Percentiles rank a stretch among this genome's conserved stretches.
These are phyloP conservation scores for Agrochola macilenta DNA, from an alignment of 2,888 invertebrate species.

Conservation along the genomic window DNA sequence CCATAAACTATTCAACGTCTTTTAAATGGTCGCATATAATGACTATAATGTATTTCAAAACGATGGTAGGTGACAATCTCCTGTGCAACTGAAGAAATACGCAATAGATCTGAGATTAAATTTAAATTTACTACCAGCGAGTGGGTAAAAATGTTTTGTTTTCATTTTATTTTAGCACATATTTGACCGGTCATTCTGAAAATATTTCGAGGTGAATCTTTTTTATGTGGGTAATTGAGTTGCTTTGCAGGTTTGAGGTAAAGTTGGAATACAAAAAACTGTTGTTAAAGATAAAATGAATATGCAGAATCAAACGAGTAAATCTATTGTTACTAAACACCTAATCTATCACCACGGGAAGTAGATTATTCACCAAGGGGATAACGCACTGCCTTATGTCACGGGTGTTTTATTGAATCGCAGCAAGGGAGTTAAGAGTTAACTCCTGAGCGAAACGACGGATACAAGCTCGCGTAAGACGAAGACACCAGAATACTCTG, in stretches of 20 bases:
- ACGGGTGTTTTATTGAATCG: neutral
- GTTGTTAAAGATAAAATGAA: neutral
- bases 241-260: constrained; percentile 28
- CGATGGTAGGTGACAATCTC: constrained; percentile 41
- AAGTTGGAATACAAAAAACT: neutral
- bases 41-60: constrained; percentile 34
- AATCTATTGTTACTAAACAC: neutral
- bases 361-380: neutral
- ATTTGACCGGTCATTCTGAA: constrained; percentile 64
- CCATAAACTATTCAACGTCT: constrained; percentile 42
- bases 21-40: constrained; percentile 38
- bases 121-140: constrained; percentile 50
- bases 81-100: constrained; percentile 30
- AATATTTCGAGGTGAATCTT: constrained; percentile 55
- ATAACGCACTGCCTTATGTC: neutral
- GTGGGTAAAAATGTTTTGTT: constrained; percentile 63
- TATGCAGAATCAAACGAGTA: neutral
- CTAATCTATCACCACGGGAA: too few relatives aligned
- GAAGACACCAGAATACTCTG: neutral
- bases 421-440: neutral
- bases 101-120: constrained; percentile 48
- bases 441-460: neutral
- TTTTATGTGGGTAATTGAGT: constrained; percentile 39
- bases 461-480: neutral
- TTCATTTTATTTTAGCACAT: constrained; percentile 59